A percentile compares a stretch with the other conserved stretches of the same genome.
These are phyloP conservation scores for Sandelia bainsii DNA, from an alignment of 2,797 vertebrate genomes.

Conservation along the genomic window DNA sequence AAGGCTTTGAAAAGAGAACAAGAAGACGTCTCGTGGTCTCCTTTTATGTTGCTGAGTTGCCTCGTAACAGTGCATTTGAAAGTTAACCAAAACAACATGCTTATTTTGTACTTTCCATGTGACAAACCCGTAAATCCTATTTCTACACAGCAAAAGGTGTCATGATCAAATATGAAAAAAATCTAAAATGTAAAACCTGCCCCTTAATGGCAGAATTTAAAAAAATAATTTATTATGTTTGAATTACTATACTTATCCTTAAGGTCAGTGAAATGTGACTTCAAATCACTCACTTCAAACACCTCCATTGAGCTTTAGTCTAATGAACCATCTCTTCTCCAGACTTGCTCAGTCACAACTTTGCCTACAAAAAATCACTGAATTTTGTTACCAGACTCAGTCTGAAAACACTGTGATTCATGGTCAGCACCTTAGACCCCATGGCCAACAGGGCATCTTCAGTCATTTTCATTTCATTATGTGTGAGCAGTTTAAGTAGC, in stretches of 20 bases:
- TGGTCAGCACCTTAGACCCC: background rate
- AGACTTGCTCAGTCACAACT: background rate
- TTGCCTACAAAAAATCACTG: background rate
- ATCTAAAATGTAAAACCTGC: conserved; percentile 1
- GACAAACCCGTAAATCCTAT: too few species aligned
- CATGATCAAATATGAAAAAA: background rate
- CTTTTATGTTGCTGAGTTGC: background rate
- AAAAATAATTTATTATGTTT: background rate
- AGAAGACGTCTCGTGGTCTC: background rate
- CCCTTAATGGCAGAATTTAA: conserved; percentile 9
- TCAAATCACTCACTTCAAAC: too few species aligned
- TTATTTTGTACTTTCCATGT: background rate
- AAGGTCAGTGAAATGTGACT: background rate
- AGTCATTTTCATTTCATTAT: background rate
- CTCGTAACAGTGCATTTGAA: background rate
- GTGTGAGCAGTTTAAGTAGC: too few species aligned
- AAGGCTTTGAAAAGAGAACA: background rate
- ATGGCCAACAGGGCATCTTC: background rate
- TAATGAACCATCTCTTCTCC: background rate
- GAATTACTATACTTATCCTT: background rate
- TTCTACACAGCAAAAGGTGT: too few species aligned
- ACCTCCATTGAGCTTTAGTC: too few species aligned
- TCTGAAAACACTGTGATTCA: too few species aligned
- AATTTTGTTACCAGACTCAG: background rate
- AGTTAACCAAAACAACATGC: background rate